Percentiles rank a stretch among this genome's conserved stretches.
Conservation (phyloP, 2,797 vertebrate species). For the Urophycis tenuis region DNA sequence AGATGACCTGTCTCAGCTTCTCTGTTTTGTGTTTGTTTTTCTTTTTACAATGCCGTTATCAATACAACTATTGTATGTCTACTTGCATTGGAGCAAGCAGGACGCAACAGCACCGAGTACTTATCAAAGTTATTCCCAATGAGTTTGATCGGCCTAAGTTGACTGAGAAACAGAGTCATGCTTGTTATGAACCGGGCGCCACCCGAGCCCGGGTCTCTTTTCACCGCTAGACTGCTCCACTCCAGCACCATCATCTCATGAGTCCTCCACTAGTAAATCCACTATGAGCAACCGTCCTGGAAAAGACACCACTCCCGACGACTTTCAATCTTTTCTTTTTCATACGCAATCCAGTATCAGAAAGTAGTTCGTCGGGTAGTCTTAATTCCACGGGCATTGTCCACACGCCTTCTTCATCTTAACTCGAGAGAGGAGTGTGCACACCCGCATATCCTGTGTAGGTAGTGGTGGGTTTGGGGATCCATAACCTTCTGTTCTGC, state of each 20-base stretch:
- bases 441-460: conserved; percentile 41
- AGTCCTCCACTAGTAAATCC: conserved; percentile 62
- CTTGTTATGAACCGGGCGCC: conserved; percentile 65
- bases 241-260: conserved; percentile 83
- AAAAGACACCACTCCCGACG: conserved; percentile 31
- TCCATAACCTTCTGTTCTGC: background rate
- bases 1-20: conserved; percentile 31
- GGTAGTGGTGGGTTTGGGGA: background rate
- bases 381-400: conserved; percentile 63
- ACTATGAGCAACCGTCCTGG: conserved; percentile 28
- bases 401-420: conserved; percentile 50
- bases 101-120: conserved; percentile 44
- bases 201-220: conserved; percentile 45
- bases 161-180: conserved; percentile 62
- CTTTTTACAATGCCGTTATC: conserved; percentile 12
- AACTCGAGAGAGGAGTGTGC: conserved; percentile 12
- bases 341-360: conserved; percentile 53
- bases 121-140: conserved; percentile 50
- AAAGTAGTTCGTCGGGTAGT: conserved; percentile 55
- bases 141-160: conserved; percentile 53
- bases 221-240: conserved; percentile 58
- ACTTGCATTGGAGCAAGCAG: conserved; percentile 39
- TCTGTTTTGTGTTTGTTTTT: conserved; percentile 17
- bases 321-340: conserved; percentile 69
- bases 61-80: conserved; percentile 49